Evolutionary conservation across 2,113 vertebrate species (phyloP).

Genomic region (Crotophaga sulcirostris): DNA sequence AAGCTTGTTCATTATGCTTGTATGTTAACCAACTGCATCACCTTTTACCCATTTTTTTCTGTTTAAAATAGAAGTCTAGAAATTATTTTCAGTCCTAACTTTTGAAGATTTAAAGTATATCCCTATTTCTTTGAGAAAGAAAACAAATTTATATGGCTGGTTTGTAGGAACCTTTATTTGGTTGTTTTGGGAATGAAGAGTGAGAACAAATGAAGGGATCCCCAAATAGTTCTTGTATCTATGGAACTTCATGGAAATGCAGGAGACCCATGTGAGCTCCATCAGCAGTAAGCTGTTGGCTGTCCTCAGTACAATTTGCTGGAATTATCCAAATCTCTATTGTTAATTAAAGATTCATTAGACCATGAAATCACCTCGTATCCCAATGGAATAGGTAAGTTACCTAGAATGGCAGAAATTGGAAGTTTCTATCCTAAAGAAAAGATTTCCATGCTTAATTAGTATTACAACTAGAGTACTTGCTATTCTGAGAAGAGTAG

Average conservation of each 20-base stretch:
- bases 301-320: background rate
- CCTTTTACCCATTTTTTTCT: background rate
- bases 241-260: background rate
- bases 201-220: background rate
- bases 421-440: slow-evolving; percentile 36
- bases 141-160: background rate
- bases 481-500: slow-evolving; percentile 30
- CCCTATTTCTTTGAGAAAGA: background rate
- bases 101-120: background rate
- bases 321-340: slow-evolving; percentile 33
- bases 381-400: slow-evolving; percentile 17
- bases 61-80: background rate
- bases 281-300: background rate
- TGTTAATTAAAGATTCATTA: slow-evolving; percentile 61
- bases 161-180: background rate
- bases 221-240: background rate
- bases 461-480: slow-evolving; percentile 35
- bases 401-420: slow-evolving; percentile 4
- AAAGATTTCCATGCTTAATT: slow-evolving; percentile 57
- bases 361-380: slow-evolving; percentile 37
- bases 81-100: background rate
- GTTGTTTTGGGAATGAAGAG: background rate
- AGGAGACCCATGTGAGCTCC: background rate
- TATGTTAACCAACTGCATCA: background rate
- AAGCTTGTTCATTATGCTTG: background rate